Evolutionary conservation across 2,113 vertebrate species (phyloP).

Genomic region (Tragelaphus scriptus): DNA sequence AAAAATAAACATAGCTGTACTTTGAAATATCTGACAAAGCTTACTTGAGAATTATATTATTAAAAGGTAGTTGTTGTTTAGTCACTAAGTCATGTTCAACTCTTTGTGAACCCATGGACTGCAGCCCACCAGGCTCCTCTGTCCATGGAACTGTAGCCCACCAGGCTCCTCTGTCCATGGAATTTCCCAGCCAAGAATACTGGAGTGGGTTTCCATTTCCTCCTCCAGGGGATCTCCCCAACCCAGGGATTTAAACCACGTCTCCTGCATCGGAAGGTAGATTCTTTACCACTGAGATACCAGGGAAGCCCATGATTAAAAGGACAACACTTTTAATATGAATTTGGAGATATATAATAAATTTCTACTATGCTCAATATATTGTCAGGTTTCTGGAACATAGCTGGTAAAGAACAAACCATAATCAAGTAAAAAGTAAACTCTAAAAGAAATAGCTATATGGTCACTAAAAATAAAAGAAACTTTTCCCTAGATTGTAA

Average conservation of each 20-base stretch:
- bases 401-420: background rate
- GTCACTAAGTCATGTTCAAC: background rate
- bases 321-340: background rate
- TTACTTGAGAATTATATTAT: background rate
- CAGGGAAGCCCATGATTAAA: background rate
- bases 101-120: background rate
- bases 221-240: background rate
- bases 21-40: conserved; percentile 15
- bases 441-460: background rate
- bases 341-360: background rate
- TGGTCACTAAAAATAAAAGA: background rate
- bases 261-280: background rate
- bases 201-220: background rate
- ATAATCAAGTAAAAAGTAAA: background rate
- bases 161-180: background rate
- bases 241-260: background rate
- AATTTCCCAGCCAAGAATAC: background rate
- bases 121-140: background rate
- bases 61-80: background rate
- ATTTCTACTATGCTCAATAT: background rate
- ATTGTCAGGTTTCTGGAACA: background rate
- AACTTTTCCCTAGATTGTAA: background rate
- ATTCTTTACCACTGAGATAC: background rate
- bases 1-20: background rate
- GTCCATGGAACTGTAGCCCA: background rate